Evolutionary conservation across 2,888 invertebrate genomes (phyloP), one percentile per base, ranked within the genome.

Genomic region (Phengaris alcon): DNA sequence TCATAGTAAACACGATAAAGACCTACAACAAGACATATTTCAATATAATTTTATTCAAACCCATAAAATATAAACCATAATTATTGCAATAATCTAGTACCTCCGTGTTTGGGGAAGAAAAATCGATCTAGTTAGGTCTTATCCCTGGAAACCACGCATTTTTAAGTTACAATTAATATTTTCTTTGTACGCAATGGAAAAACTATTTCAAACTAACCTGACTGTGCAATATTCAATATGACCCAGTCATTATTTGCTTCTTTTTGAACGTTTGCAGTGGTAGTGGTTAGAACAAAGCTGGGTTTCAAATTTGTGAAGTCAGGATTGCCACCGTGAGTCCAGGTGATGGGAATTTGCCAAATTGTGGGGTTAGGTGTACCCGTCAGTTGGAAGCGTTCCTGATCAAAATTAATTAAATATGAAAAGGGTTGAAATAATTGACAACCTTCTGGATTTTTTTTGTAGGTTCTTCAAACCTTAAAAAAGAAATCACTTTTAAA

Each of bases 1-100:
- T 96, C 95, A 80, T 97, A 97, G 81, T 95, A 95, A 0, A 96
- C 96, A 76, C 96, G 94, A 82, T 95, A 96, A 75, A 94, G 94
- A 78, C 95, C 96, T 95, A 75, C 15, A 80, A 76, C 52, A 35
- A 12, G 6, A 12, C 0, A 35, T 35, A 52, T n/a, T 12, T 57
- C 6, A 22, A 51, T 12, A 59, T 44, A 35, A 22, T 35, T 74
- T 54, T 51, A 22, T 3, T 64, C 6, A 6, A 52, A 10, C 7
- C 3, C 44, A 3, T 52, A 68, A 15, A 12, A 52, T 10, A 51
- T 13, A 46, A 51, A 35, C 35, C 35, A 35, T 35, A 35, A 35
- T 35, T 35, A 35, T 35, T 35, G 3, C 35, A 35, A 35, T 35
- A 35, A 35, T 2, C 35, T 35, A 35, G 4, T 35, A 35, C 35